Percentiles rank a stretch among this genome's conserved stretches.
These are phyloP conservation scores for Brachionus manjavacas DNA, from an alignment of 1,140 invertebrate species.

Conservation along the genomic window DNA sequence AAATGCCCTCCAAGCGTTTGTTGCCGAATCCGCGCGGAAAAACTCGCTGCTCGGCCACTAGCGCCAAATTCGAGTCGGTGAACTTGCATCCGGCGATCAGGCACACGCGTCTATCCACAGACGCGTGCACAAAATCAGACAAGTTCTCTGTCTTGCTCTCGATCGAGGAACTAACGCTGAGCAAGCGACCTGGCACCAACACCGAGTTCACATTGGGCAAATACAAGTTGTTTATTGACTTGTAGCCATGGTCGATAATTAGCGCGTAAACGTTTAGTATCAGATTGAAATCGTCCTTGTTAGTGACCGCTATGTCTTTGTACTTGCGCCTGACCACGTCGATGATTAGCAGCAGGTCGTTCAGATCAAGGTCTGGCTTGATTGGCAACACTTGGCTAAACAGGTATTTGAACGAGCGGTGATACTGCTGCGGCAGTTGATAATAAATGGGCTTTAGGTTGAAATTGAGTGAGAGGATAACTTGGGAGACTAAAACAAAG, in stretches of 20 bases:
- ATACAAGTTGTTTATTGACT: constrained; percentile 15
- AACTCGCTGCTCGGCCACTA: background rate
- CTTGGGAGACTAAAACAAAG: background rate
- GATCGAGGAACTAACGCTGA: background rate
- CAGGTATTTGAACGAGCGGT: background rate
- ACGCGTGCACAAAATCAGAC: constrained; percentile 15
- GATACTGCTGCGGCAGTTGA: background rate
- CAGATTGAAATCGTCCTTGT: constrained; percentile 29
- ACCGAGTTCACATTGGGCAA: constrained; percentile 10
- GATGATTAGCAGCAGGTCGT: constrained; percentile 8
- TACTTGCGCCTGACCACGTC: constrained; percentile 27
- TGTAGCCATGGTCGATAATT: constrained; percentile 17
- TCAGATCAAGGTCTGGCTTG: background rate
- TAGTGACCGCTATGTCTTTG: background rate
- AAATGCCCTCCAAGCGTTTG: constrained; percentile 10
- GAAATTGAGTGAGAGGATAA: background rate
- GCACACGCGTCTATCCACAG: constrained; percentile 17
- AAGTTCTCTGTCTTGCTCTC: background rate
- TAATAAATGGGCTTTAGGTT: constrained; percentile 38
- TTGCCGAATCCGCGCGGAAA: constrained; percentile 32
- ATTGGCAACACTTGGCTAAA: constrained; percentile 15
- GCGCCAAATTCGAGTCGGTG: background rate
- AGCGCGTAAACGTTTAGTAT: constrained; percentile 23
- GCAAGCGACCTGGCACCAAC: background rate
- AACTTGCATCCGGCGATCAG: constrained; percentile 10